phyloP scores from a whole-genome alignment of 2,888 invertebrate genomes.

The Tolmerus cingulatus region DNA sequence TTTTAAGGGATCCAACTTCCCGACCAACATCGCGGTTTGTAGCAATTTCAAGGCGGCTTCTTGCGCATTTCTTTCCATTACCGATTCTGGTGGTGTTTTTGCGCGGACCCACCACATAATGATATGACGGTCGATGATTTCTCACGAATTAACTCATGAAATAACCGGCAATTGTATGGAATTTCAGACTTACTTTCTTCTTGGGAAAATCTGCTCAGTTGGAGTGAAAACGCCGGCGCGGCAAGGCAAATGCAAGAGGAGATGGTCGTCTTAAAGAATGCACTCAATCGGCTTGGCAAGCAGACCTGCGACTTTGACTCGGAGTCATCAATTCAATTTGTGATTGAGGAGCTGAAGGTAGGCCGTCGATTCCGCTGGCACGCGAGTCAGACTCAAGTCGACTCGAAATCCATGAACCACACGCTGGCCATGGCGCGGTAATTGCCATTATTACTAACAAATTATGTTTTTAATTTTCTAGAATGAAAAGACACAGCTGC shows the following conservation, averaged over 20 bases:
- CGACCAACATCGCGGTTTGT: neutral
- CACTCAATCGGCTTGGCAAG: slow-evolving; percentile 58
- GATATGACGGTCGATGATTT: slow-evolving; percentile 23
- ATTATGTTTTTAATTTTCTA: slow-evolving; percentile 50
- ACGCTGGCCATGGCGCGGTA: neutral
- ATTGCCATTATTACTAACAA: slow-evolving; percentile 19
- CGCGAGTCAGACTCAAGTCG: neutral
- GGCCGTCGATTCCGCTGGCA: slow-evolving; percentile 37
- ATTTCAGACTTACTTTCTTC: slow-evolving; percentile 61
- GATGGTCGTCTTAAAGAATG: slow-evolving; percentile 61
- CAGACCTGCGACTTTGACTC: slow-evolving; percentile 59
- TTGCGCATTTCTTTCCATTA: slow-evolving; percentile 1
- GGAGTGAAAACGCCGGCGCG: slow-evolving; percentile 64
- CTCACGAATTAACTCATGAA: slow-evolving; percentile 33
- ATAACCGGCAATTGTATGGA: slow-evolving; percentile 32
- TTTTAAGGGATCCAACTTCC: slow-evolving; percentile 26
- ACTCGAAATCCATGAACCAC: neutral
- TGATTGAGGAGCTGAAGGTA: slow-evolving; percentile 63
- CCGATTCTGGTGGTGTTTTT: slow-evolving; percentile 14
- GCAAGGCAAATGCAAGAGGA: slow-evolving; percentile 64
- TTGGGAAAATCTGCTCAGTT: slow-evolving; percentile 63
- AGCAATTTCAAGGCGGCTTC: neutral
- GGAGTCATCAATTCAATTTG: slow-evolving; percentile 62
- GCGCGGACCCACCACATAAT: neutral
- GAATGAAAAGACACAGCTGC: slow-evolving; percentile 61